Evolutionary conservation across 2,888 invertebrate genomes (phyloP), one percentile per base, ranked within the genome.

Genomic region (Toxonevra muliebris): DNA sequence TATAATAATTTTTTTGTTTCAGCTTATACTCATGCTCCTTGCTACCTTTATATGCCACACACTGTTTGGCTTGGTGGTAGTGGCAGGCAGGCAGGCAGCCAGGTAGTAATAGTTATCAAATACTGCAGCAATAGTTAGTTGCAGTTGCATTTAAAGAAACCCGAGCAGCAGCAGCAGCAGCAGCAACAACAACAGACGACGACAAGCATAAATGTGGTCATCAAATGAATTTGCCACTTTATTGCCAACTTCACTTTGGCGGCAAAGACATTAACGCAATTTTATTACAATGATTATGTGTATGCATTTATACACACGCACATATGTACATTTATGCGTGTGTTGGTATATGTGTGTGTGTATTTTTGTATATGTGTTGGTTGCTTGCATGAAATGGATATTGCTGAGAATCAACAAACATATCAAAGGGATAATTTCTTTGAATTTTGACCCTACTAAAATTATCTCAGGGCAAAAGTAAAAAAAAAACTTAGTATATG

Each of bases 191-290:
- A 20, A 40, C 41, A 30, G 17, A 9, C 55, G 40, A 40, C 50
- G n/a, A n/a, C n/a, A n/a, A 9, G 4, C 13, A 19, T 30, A 45
- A 10, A 45, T 53, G 53, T 53, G 50, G 75, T 73, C 59, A 19
- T 76, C 76, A 74, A 80, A 79, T 79, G 79, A 79, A 80, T 79
- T 79, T 77, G 79, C 79, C 78, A 78, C 76, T 79, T 79, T 79
- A 79, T 79, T 72, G 76, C 74, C 77, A 76, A 77, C 72, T 76
- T 76, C 66, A 75, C 79, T 79, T 79, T 80, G 79, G 80, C 79
- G 79, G 79, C 77, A 78, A 75, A 73, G 76, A 76, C 77, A 80
- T 79, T 80, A 80, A 80, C 78, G 80, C 78, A 76, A 76, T 80
- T 79, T 79, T 77, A 80, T 77, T 75, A 73, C 71, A 42, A 30